A percentile compares a stretch with the other conserved stretches of the same genome.
These are phyloP conservation scores for Tyrannus savana DNA, from an alignment of 2,113 vertebrate genomes.

Conservation along the genomic window DNA sequence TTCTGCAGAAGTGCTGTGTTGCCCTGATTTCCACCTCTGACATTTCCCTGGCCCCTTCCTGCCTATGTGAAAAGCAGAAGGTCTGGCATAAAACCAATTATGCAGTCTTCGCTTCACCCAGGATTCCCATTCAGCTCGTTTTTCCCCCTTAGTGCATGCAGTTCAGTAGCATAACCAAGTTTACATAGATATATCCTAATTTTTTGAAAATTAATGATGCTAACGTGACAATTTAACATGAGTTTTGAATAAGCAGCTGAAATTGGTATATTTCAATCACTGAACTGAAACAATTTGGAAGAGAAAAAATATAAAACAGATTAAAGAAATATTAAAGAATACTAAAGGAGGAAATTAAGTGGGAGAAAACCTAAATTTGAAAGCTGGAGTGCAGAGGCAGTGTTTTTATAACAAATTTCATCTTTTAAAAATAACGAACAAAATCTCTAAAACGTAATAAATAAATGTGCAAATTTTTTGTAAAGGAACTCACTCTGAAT, in stretches of 20 bases:
- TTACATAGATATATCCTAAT: not conserved
- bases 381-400: not conserved
- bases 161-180: not conserved
- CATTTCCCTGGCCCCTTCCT: not conserved
- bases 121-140: not conserved
- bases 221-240: not conserved
- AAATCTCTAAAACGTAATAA: not conserved
- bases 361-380: not conserved
- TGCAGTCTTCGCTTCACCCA: not conserved
- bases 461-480: not conserved
- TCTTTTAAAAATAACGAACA: not conserved
- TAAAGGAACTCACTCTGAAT: not conserved
- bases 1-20: slow-evolving; percentile 2
- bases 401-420: not conserved
- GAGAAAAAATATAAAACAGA: not conserved
- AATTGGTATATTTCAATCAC: not conserved
- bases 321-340: not conserved
- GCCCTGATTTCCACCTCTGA: slow-evolving; percentile 52
- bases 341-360: not conserved
- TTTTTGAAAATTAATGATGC: not conserved
- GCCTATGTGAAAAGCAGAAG: slow-evolving; percentile 3
- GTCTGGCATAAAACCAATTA: slow-evolving; percentile 35
- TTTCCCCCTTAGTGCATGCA: not conserved
- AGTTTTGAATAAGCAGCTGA: not conserved
- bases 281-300: not conserved